Conservation (phyloP, 2,797 vertebrate genomes). For the Malacoraja senta region DNA sequence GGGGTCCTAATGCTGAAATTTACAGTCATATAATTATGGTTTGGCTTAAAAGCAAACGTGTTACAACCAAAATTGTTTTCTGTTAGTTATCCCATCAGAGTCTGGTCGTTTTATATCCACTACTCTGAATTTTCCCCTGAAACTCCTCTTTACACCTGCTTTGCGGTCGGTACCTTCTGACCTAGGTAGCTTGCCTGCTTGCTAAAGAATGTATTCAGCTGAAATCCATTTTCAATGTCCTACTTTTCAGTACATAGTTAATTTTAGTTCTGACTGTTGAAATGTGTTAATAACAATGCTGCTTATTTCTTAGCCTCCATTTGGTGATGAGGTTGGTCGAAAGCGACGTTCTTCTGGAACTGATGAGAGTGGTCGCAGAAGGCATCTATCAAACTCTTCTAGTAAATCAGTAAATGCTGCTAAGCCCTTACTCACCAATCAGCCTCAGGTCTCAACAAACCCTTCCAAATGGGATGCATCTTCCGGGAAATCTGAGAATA, state of each 20-base stretch:
- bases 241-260: neutral
- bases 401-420: conserved; percentile 48
- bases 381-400: conserved; percentile 60
- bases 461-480: conserved; percentile 42
- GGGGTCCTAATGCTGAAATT: neutral
- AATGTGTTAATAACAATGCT: neutral
- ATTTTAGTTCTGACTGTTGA: neutral
- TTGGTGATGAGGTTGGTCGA: conserved; percentile 72
- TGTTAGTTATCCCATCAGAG: too few relatives aligned
- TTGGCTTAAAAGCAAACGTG: neutral
- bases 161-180: neutral
- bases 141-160: neutral
- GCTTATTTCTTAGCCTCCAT: conserved; percentile 68
- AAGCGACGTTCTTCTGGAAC: conserved; percentile 61
- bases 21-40: neutral
- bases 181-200: neutral
- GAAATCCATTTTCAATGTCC: neutral
- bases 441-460: conserved; percentile 42
- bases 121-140: neutral
- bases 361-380: conserved; percentile 62
- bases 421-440: conserved; percentile 50
- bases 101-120: neutral
- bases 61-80: too few relatives aligned
- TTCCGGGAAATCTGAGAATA: conserved; percentile 41
- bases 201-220: neutral